Conservation (phyloP, 1,140 invertebrate species). For the Heliothis virescens region DNA sequence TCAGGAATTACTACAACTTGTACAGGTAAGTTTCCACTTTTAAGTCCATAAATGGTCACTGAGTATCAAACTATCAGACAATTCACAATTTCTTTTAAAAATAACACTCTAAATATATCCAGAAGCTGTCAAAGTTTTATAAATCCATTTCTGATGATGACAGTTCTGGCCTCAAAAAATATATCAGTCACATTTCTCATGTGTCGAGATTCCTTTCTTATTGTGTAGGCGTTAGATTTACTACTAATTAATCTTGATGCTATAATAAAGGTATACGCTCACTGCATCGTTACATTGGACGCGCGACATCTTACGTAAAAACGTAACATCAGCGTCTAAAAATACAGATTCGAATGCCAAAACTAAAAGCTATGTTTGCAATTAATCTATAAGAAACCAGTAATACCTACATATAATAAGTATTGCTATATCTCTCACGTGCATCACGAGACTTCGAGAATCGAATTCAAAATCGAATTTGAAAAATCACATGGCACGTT, state of each 20-base stretch:
- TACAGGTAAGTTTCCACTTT: constrained; percentile 87
- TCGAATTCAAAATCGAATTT: too few relatives aligned
- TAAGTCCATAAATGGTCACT: neutral
- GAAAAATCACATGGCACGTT: too few relatives aligned
- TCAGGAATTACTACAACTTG: constrained; percentile 92
- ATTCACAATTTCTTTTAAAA: neutral
- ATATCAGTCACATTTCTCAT: constrained; percentile 16
- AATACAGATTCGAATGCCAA: too few relatives aligned
- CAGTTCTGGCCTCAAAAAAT: constrained; percentile 25
- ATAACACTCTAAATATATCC: neutral
- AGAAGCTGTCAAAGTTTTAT: constrained; percentile 4
- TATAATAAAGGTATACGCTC: neutral
- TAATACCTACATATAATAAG: too few relatives aligned
- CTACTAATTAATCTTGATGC: constrained; percentile 13
- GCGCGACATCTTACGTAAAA: neutral
- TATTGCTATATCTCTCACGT: too few relatives aligned
- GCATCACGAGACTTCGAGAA: too few relatives aligned
- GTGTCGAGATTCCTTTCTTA: constrained; percentile 8
- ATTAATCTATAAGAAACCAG: too few relatives aligned
- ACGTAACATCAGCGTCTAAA: too few relatives aligned
- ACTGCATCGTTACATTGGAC: neutral
- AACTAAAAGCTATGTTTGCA: too few relatives aligned
- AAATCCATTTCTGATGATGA: constrained; percentile 19
- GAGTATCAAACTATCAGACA: too few relatives aligned
- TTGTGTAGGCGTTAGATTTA: constrained; percentile 17